Base-by-base conservation (phyloP, 1,140 invertebrate genomes). In the Atta cephalotes region DNA sequence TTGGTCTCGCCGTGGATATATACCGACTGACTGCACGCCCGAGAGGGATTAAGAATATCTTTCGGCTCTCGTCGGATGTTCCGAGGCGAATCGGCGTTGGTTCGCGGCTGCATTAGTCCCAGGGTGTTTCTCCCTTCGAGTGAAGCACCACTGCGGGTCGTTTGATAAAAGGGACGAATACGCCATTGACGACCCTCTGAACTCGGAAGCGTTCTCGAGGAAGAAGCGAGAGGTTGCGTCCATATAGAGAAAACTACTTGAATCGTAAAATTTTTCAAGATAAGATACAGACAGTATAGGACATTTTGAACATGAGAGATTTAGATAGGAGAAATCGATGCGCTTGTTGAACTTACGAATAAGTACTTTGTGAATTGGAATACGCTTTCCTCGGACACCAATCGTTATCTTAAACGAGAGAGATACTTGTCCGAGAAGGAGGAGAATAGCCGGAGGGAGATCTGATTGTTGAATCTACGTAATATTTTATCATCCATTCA, bases 31-130 rank as follows among this genome's bases (percentile, higher is more conserved):
- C 81, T 78, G 63, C 45, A 84, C 85, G 87, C 77, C 72, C 85
- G 87, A 88, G 68, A 85, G 58, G 84, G 85, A 91, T 91, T 84
- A 91, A 91, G 90, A 91, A 91, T 91, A 91, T 91, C 89, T 91
- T 86, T 76, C 84, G 85, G 71, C n/a, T 62, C 77, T 80, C 76
- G 60, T 10, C 65, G 63, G 39, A 63, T 56, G 56, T 25, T 10
- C 49, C 72, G 49, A 82, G 14, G 51, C 58, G 45, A 68, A 70
- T 76, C 60, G 45, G 21, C 28, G 56, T 14, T 28, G 56, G 35
- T 14, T 39, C 56, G 25, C 39, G 25, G n/a, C 53, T 60, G 25
- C 39, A 51, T 28, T 60, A 65, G n/a, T 49, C 72, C 45, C 77
- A 68, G 39, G 65, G 45, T 31, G 16, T 12, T n/a, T 16, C n/a